Base-by-base conservation (phyloP, 2,888 invertebrate genomes). In the Spilarctia lutea region DNA sequence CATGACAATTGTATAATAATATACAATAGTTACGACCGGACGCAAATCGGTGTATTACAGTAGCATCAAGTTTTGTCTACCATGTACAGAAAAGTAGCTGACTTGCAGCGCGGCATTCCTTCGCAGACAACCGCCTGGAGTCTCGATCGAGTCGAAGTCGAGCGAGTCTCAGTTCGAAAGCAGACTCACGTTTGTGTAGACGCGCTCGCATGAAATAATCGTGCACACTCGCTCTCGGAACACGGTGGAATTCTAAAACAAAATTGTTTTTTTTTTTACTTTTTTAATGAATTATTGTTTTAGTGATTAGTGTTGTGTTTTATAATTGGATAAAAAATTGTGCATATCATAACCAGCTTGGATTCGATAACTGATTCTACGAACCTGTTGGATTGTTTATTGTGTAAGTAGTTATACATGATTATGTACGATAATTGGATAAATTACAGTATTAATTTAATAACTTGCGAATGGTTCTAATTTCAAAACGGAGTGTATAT, bases 101-200 rank as follows among this genome's bases (percentile, higher is more conserved):
- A 92, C 91, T 94, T 91, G 94, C 87, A 87, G 86, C 83, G 83
- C 94, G 85, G 89, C 95, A 95, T 95, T 95, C 95, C 94, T 92
- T 77, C 65, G 79, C 83, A 84, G 76, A 74, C 76, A 82, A 85
- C 74, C 75, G 81, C 73, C 76, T 81, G 81, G 72, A 83, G 85
- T 85, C 77, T 81, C 76, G 75, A 76, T 71, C 48, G 48, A 48
- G 39, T 48, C 78, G 68, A 73, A 39, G 74, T 71, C 69, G 78
- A 70, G 69, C 69, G 78, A 70, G 69, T 72, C 82, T 91, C 94
- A 95, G 95, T 95, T 94, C 91, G 95, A 95, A 94, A 94, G 93
- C 94, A 91, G 91, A 91, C 91, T 89, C 89, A 89, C 89, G 86
- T 86, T 87, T 79, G 90, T 87, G 87, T 91, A 90, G 94, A 94